These are phyloP conservation scores for Pseudanteris insignis DNA, from an alignment of 2,888 invertebrate species.

Conservation along the genomic window DNA sequence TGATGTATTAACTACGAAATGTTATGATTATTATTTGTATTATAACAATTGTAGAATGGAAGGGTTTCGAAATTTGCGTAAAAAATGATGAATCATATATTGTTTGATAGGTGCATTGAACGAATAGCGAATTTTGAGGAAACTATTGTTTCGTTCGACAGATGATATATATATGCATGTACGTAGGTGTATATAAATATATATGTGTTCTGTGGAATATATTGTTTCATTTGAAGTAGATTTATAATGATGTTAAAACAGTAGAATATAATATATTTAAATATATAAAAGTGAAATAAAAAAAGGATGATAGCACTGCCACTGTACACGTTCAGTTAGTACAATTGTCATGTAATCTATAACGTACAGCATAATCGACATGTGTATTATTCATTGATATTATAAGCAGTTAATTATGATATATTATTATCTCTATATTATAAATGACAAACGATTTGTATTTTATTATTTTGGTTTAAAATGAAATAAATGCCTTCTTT, in stretches of 20 bases:
- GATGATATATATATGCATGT: constrained; percentile 16
- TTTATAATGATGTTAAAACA: constrained; percentile 45
- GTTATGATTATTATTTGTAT: too few species aligned
- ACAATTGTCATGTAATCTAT: constrained; percentile 62
- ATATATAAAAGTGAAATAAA: constrained; percentile 48
- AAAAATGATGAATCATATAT: not conserved
- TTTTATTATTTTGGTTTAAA: constrained; percentile 64
- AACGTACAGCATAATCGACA: constrained; percentile 53
- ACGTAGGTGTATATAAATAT: too few species aligned
- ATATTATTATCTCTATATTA: constrained; percentile 65
- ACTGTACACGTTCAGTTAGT: constrained; percentile 67
- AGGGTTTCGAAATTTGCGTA: not conserved
- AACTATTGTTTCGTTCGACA: constrained; percentile 32
- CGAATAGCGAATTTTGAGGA: constrained; percentile 32
- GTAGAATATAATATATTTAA: constrained; percentile 53
- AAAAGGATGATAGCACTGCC: constrained; percentile 58
- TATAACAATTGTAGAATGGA: too few species aligned
- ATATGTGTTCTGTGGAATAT: constrained; percentile 35
- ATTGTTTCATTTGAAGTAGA: constrained; percentile 44
- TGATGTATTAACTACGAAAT: too few species aligned
- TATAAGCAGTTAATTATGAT: constrained; percentile 64
- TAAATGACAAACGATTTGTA: constrained; percentile 66
- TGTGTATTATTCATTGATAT: constrained; percentile 62
- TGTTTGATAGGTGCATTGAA: not conserved
- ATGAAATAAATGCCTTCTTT: constrained; percentile 67